Conservation (phyloP, 2,797 vertebrate genomes). For the Bradypus variegatus region DNA sequence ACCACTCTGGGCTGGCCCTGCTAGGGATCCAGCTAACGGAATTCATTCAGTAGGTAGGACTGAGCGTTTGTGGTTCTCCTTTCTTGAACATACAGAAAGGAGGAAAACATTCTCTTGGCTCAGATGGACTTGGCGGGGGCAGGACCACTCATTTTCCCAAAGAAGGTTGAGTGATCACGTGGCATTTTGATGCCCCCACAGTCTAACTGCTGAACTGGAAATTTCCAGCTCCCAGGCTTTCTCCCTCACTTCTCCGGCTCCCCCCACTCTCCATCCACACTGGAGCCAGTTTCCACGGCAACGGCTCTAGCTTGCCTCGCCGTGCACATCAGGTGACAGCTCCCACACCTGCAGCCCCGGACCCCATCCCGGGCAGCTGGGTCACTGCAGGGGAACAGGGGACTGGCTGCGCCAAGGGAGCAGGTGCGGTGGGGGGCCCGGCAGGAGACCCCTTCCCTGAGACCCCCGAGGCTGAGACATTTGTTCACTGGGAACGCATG, state of each 20-base stretch:
- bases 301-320: neutral
- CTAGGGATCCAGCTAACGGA: no score
- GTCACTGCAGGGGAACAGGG: no score
- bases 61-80: rapidly evolving
- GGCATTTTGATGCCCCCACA: neutral
- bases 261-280: neutral
- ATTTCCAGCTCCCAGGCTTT: neutral
- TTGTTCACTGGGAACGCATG: no score
- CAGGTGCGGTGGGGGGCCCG: no score
- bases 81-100: rapidly evolving
- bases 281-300: neutral
- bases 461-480: no score
- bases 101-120: neutral
- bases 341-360: neutral
- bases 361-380: no score
- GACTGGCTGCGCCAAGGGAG: no score
- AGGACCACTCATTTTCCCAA: rapidly evolving
- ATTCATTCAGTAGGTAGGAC: neutral
- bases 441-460: no score
- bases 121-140: neutral
- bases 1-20: rapidly evolving
- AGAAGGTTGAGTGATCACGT: neutral
- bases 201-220: neutral
- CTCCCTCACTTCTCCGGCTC: rapidly evolving
- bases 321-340: neutral